Conservation (phyloP, 2,888 invertebrate genomes). For the Cheilosia pagana region DNA sequence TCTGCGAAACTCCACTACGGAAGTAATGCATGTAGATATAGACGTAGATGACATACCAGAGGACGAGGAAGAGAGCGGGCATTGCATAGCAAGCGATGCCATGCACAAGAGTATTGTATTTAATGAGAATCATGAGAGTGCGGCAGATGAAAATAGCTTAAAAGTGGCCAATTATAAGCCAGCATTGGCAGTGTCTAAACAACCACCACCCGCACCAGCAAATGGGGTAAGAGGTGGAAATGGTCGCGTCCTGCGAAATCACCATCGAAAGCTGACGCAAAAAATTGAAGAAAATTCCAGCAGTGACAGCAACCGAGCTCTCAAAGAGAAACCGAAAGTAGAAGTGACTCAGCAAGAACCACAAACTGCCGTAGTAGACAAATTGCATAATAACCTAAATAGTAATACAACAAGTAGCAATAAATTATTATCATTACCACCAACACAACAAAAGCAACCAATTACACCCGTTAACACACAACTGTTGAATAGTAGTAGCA, state of each 20-base stretch:
- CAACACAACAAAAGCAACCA: slow-evolving; percentile 58
- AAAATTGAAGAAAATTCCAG: slow-evolving; percentile 67
- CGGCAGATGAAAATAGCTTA: slow-evolving; percentile 76
- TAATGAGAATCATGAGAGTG: slow-evolving; percentile 83
- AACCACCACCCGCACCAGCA: slow-evolving; percentile 18
- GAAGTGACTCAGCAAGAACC: slow-evolving; percentile 76
- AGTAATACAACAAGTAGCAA: slow-evolving; percentile 67
- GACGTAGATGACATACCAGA: slow-evolving; percentile 49
- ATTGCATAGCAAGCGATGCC: slow-evolving; percentile 81
- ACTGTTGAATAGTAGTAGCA: slow-evolving; percentile 46
- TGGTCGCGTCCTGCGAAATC: slow-evolving; percentile 77
- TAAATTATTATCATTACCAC: slow-evolving; percentile 66
- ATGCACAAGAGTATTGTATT: slow-evolving; percentile 82
- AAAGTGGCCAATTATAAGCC: slow-evolving; percentile 65
- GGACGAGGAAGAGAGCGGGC: slow-evolving; percentile 58
- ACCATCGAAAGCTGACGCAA: slow-evolving; percentile 67
- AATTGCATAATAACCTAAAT: slow-evolving; percentile 72
- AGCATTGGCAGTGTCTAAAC: neutral
- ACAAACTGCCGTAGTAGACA: slow-evolving; percentile 74
- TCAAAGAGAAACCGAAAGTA: slow-evolving; percentile 78
- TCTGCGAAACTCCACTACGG: slow-evolving; percentile 55
- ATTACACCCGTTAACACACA: slow-evolving; percentile 49
- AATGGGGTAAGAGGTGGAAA: slow-evolving; percentile 37
- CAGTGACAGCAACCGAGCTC: slow-evolving; percentile 74
- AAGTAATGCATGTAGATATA: slow-evolving; percentile 58